Conservation (phyloP, 2,797 vertebrate genomes). For the Argya squamiceps region DNA sequence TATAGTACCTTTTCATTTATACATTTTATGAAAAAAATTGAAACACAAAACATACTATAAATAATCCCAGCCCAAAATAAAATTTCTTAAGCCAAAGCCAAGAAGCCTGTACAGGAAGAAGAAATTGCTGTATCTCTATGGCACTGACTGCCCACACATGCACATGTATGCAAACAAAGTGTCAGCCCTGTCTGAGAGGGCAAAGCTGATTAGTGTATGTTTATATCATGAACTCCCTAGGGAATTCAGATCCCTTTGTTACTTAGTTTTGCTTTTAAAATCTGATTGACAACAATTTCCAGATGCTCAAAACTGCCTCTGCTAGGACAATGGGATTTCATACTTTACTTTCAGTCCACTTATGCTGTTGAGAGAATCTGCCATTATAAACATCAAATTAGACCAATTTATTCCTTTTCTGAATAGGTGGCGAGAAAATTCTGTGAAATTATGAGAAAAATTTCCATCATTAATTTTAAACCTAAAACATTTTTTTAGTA, state of each 20-base stretch:
- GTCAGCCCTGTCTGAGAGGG: fast-evolving
- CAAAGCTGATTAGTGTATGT: background rate
- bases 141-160: fast-evolving
- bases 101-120: background rate
- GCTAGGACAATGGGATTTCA: background rate
- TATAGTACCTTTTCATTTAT: background rate
- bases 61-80: constrained; percentile 5
- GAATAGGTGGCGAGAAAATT: background rate
- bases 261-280: background rate
- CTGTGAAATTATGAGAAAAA: background rate
- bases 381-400: background rate
- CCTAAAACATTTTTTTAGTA: background rate
- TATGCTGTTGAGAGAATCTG: background rate
- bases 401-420: background rate
- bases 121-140: background rate
- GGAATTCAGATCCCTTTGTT: background rate
- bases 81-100: background rate
- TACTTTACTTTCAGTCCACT: background rate
- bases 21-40: constrained; percentile 31
- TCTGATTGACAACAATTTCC: background rate
- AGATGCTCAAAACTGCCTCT: background rate
- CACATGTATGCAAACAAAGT: fast-evolving
- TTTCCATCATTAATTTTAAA: background rate
- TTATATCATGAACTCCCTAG: background rate
- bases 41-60: constrained; percentile 33